Base-by-base conservation (phyloP, 2,888 invertebrate genomes). In the Diogma glabrata region DNA sequence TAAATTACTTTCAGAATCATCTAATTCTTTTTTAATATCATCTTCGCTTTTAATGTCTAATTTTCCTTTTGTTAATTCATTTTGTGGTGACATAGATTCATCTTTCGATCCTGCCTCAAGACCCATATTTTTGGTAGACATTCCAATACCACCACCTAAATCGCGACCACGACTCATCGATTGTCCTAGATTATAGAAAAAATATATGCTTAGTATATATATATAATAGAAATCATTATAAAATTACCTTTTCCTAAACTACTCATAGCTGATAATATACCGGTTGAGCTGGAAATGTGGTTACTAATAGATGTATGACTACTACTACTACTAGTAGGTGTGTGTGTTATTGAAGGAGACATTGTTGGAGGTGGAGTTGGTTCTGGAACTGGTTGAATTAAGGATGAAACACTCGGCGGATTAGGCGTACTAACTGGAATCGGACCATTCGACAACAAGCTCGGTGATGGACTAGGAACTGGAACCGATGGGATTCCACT, bases 11-110 rank as follows among this genome's bases (percentile, higher is more conserved):
- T 67, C 67, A 23, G 63, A 63, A 51, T 69, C 75, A 16, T 79
- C 80, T 58, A 84, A 83, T 53, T 85, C 84, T 59, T 80, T 79
- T 59, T 85, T 79, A 17, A 81, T 78, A 38, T 78, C 76, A 38
- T 77, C 79, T 56, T 82, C 82, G 24, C 77, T 74, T 59, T 83
- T 85, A 10, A 82, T 79, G 4, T 83, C 79, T 33, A 81, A 64
- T 64, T 82, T 82, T 4, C 82, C 81, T 61, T 79, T 79, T 16
- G 75, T 64, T 12, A 47, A 50, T 12, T 63, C 64, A 28, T 59
- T 58, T 43, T 60, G 60, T 1, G 77, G 76, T 51, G 79, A 78
- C 20, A 79, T 77, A 33, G 81, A 79, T 55, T 82, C 77, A 55
- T 78, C 81, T 59, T 77, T 76, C 56, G 46, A 46, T 16, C 24